Evolutionary conservation across 2,797 vertebrate species (phyloP), one percentile per base, ranked within the genome.

Genomic region (Gallinago solitaria): DNA sequence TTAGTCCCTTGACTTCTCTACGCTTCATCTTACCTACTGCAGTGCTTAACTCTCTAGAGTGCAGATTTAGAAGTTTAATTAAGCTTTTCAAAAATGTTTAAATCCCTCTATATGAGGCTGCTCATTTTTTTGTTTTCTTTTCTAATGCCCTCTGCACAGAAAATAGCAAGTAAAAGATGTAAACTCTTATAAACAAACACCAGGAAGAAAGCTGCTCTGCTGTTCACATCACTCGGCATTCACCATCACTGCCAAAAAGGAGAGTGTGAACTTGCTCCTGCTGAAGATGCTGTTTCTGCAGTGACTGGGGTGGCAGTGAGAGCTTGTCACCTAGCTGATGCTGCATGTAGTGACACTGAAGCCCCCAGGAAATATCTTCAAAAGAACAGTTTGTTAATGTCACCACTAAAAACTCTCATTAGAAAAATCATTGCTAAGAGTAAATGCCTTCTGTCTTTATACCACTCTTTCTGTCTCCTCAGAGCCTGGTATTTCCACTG

Each of bases 391-490:
- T 70, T 54, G 78, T 93, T 91, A 90, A 92, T 74, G 80, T 87
- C 81, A 82, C 61, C 74, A 87, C 80, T 95, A 86, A 78, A 96
- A 97, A 92, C 68, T 65, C 87, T 84, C 50, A 91, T 94, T 93
- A 90, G 83, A 96, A 95, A 96, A 94, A 92, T 78, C 54, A 87
- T 70, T 87, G 81, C 67, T 54, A 57, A 89, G 73, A 87, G 92
- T 97, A 97, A 97, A 97, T 96, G 96, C 67, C 9, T 87, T 91
- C 92, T 68, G n/a, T 97, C 96, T 98, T 18, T n/a, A 43, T 82
- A 74, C 33, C 6, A 9, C 20, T 87, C 35, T 71, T 39, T 83
- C 84, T 57, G 53, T 63, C 70, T 61, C 67, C 78, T 37, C 6
- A 10, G 90, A 93, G 93, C 45, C 51, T 83, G n/a, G 21, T 92